These are phyloP conservation scores for Monochamus alternatus DNA, from an alignment of 2,888 invertebrate species.

Conservation along the genomic window DNA sequence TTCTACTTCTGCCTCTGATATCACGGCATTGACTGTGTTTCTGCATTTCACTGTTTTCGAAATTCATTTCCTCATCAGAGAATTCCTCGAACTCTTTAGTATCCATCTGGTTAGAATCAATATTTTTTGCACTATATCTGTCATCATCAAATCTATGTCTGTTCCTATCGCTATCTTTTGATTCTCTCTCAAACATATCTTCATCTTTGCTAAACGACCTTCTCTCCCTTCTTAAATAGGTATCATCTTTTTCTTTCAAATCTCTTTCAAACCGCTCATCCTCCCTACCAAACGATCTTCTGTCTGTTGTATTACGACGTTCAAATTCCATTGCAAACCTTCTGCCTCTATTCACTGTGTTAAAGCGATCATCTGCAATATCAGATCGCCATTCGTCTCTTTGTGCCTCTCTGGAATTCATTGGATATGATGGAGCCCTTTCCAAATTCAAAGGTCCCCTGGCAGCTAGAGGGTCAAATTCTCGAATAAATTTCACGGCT, in stretches of 20 bases:
- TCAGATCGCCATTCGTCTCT: constrained; percentile 42
- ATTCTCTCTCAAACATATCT: background rate
- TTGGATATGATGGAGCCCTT: constrained; percentile 42
- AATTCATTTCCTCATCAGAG: constrained; percentile 56
- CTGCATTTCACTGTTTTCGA: constrained; percentile 45
- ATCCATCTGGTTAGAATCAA: background rate
- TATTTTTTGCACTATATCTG: background rate
- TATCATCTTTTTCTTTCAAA: constrained; percentile 13
- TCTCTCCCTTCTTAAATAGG: constrained; percentile 14
- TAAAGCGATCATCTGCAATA: constrained; percentile 4
- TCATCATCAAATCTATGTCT: background rate
- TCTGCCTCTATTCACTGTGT: constrained; percentile 19
- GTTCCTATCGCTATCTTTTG: background rate
- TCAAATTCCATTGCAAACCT: constrained; percentile 6
- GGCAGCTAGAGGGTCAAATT: constrained; percentile 64
- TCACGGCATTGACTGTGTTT: constrained; percentile 38
- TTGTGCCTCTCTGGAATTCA: constrained; percentile 43
- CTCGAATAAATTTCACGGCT: constrained; percentile 63
- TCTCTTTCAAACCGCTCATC: constrained; percentile 7
- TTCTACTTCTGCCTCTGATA: constrained; percentile 38
- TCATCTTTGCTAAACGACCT: constrained; percentile 11
- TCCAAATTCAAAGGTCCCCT: constrained; percentile 14
- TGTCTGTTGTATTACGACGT: constrained; percentile 2
- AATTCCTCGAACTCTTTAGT: constrained; percentile 55
- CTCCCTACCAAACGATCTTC: constrained; percentile 12